phyloP scores from a whole-genome alignment of 2,113 vertebrate genomes.

The Eretmochelys imbricata region DNA sequence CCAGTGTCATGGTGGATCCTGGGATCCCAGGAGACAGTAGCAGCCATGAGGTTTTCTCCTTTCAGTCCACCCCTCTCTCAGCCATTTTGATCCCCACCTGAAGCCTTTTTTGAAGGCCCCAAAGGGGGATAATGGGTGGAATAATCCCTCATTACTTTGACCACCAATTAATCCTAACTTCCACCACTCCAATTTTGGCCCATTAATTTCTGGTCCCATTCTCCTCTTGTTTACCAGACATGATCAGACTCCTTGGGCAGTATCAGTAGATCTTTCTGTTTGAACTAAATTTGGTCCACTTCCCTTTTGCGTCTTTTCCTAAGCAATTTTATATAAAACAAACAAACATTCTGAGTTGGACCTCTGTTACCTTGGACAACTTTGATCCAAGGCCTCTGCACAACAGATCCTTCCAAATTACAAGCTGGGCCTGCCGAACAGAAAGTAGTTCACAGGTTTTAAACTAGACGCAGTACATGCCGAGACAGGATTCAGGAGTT shows the following conservation, averaged over 20 bases:
- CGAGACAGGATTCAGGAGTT: not conserved
- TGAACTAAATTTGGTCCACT: not conserved
- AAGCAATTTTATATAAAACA: not conserved
- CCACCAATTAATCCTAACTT: not conserved
- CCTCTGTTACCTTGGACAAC: not conserved
- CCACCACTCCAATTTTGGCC: not conserved
- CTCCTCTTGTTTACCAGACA: not conserved
- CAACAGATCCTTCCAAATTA: not conserved
- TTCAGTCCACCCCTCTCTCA: no score
- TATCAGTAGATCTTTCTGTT: not conserved
- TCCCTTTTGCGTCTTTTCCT: not conserved
- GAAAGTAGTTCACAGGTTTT: not conserved
- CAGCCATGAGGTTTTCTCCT: not conserved
- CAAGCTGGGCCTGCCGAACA: not conserved
- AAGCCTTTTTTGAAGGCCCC: no score
- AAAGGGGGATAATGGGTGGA: not conserved
- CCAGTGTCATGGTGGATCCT: not conserved
- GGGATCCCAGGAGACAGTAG: not conserved
- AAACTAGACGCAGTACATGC: not conserved
- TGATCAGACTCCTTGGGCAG: not conserved
- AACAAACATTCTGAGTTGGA: not conserved
- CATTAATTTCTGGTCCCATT: not conserved
- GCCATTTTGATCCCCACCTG: no score
- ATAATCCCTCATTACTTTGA: not conserved
- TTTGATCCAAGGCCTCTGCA: not conserved